Percentiles rank a stretch among this genome's conserved stretches.
Conservation (phyloP, 1,140 invertebrate species). For the Bursaphelenchus mucronatus region DNA sequence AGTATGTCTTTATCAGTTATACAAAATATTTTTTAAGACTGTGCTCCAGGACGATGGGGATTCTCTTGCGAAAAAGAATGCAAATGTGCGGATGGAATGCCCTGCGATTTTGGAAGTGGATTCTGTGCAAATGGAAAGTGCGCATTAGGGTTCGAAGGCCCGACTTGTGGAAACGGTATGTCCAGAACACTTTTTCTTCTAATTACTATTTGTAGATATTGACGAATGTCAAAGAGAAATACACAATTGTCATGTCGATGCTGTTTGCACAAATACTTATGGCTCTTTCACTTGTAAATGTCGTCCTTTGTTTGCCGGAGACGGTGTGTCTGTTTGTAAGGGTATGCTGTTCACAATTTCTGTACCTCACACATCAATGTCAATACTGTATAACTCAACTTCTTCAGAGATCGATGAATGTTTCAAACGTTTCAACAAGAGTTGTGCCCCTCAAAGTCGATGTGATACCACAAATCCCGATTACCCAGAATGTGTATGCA, state of each 20-base stretch:
- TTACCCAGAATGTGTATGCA: constrained; percentile 49
- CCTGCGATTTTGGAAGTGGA: constrained; percentile 55
- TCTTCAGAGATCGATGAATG: constrained; percentile 47
- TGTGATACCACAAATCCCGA: constrained; percentile 35
- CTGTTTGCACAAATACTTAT: constrained; percentile 34
- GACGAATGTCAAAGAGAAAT: constrained; percentile 44
- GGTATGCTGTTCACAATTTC: constrained; percentile 17
- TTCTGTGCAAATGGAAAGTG: constrained; percentile 42
- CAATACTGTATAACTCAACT: constrained; percentile 19
- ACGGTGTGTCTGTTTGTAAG: constrained; percentile 41
- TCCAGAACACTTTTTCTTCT: constrained; percentile 3
- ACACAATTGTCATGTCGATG: constrained; percentile 42
- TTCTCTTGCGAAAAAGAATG: constrained; percentile 47
- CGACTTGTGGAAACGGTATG: constrained; percentile 25
- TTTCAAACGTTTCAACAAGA: constrained; percentile 35
- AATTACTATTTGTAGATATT: constrained; percentile 38
- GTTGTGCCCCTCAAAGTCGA: constrained; percentile 40
- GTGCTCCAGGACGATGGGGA: constrained; percentile 51
- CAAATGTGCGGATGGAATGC: constrained; percentile 46
- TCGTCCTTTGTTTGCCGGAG: constrained; percentile 29
- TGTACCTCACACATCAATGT: not conserved
- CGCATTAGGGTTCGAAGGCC: constrained; percentile 26
- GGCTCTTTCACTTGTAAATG: constrained; percentile 46
- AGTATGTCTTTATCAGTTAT: not conserved
- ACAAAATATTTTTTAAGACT: constrained; percentile 41